These are phyloP conservation scores for Apus apus DNA, from an alignment of 2,113 vertebrate genomes.

Conservation along the genomic window DNA sequence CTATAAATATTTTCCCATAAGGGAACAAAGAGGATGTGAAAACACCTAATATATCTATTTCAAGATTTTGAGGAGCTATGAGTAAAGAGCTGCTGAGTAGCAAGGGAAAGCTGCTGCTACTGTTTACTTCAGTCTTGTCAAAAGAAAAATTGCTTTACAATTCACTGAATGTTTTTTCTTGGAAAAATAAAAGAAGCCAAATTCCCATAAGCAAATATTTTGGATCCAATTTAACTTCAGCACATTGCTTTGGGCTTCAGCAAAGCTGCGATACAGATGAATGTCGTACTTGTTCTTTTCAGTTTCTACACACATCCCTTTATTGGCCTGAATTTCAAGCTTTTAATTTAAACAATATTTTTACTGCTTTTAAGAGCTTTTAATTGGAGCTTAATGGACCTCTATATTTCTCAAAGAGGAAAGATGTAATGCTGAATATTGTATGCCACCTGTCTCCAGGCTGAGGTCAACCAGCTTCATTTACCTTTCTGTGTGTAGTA, in stretches of 20 bases:
- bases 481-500: not conserved
- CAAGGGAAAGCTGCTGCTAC: not conserved
- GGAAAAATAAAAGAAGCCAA: not conserved
- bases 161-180: not conserved
- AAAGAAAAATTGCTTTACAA: not conserved
- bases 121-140: not conserved
- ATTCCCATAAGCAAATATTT: not conserved
- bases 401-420: not conserved
- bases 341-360: constrained; percentile 20
- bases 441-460: not conserved
- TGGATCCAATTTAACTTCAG: not conserved
- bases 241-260: not conserved
- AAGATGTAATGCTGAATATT: not conserved
- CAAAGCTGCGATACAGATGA: not conserved
- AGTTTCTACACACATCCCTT: not conserved
- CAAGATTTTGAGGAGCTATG: constrained; percentile 35
- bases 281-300: not conserved
- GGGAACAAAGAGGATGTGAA: constrained; percentile 61
- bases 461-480: not conserved
- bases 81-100: not conserved
- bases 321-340: not conserved
- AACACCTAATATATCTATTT: constrained; percentile 46
- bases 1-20: constrained; percentile 68
- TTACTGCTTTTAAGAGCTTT: not conserved
- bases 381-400: not conserved